Evolutionary conservation across 1,140 invertebrate species (phyloP).

Genomic region (Brachionus calyciflorus): DNA sequence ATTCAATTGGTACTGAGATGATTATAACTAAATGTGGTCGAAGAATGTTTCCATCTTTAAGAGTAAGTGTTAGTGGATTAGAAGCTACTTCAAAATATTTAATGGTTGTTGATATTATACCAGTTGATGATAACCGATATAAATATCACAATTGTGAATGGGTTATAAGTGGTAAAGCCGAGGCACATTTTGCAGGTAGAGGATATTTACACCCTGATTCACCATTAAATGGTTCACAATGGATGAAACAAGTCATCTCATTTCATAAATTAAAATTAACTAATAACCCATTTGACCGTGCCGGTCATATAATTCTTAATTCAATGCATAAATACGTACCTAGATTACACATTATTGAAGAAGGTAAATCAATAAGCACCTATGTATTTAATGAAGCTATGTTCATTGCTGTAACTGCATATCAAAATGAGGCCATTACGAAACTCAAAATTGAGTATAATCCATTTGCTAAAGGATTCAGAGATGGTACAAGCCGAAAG

Average conservation of each 20-base stretch:
- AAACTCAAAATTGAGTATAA: slow-evolving; percentile 48
- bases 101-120: slow-evolving; percentile 36
- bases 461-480: slow-evolving; percentile 48
- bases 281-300: slow-evolving; percentile 41
- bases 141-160: slow-evolving; percentile 45
- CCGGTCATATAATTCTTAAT: slow-evolving; percentile 78
- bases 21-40: slow-evolving; percentile 43
- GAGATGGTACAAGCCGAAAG: slow-evolving; percentile 43
- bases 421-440: slow-evolving; percentile 59
- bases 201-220: slow-evolving; percentile 44
- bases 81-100: slow-evolving; percentile 22
- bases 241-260: slow-evolving; percentile 41
- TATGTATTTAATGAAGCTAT: slow-evolving; percentile 98
- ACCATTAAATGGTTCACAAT: slow-evolving; percentile 38
- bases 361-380: slow-evolving; percentile 91
- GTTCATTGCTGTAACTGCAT: slow-evolving; percentile 76
- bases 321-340: slow-evolving; percentile 99
- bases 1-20: slow-evolving; percentile 45
- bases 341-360: slow-evolving; percentile 93
- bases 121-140: slow-evolving; percentile 46
- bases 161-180: slow-evolving; percentile 45
- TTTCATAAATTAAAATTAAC: slow-evolving; percentile 47
- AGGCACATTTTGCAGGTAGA: slow-evolving; percentile 44
- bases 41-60: slow-evolving; percentile 39
- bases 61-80: slow-evolving; percentile 22